Conservation (phyloP, 2,888 invertebrate genomes). For the Apotomis capreana region DNA sequence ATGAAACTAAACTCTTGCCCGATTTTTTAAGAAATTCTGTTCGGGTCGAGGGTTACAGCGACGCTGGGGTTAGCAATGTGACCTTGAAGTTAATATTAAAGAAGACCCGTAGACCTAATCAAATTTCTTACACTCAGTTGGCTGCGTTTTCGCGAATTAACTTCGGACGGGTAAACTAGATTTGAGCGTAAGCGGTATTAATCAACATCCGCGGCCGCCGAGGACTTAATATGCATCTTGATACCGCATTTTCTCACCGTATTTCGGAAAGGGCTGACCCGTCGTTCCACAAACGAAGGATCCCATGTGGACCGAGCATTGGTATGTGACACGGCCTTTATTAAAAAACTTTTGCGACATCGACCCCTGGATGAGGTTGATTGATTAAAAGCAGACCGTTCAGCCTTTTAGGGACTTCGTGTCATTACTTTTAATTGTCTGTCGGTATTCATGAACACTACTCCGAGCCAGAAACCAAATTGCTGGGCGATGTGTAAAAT, state of each 20-base stretch:
- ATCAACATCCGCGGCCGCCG: conserved; percentile 7
- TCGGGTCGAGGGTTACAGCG: background rate
- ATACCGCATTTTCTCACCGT: conserved; percentile 29
- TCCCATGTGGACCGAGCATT: conserved; percentile 37
- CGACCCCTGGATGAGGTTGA: conserved; percentile 27
- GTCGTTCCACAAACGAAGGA: conserved; percentile 26
- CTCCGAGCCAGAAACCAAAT: background rate
- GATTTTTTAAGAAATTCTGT: no score
- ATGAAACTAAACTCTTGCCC: no score
- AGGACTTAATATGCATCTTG: conserved; percentile 34
- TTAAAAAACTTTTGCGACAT: conserved; percentile 44
- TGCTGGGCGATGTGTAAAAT: background rate
- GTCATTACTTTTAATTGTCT: conserved; percentile 12
- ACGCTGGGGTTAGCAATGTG: background rate
- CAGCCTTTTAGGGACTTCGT: conserved; percentile 15
- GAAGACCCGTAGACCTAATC: conserved; percentile 19
- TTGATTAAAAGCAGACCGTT: conserved; percentile 32
- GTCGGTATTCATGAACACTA: background rate
- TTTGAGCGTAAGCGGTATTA: conserved; percentile 23
- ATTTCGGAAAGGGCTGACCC: conserved; percentile 25
- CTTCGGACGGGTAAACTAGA: conserved; percentile 13
- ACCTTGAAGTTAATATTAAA: conserved; percentile 27
- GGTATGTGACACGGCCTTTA: conserved; percentile 42
- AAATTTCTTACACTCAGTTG: conserved; percentile 20
- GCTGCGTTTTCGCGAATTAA: conserved; percentile 18